Conservation (phyloP, 1,140 invertebrate genomes). For the Triops longicaudatus region DNA sequence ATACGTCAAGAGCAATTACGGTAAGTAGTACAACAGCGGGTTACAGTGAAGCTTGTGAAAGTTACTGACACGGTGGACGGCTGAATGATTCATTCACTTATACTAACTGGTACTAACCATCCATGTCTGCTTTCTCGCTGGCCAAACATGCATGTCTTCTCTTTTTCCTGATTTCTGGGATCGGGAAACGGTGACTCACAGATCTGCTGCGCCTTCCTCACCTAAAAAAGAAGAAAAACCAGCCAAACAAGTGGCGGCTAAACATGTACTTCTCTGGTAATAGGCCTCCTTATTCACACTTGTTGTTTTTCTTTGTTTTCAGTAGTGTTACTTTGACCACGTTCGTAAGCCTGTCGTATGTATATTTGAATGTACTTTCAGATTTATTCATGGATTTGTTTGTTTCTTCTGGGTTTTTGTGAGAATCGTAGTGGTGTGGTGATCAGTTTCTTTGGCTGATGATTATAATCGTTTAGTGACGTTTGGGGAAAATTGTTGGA, state of each 20-base stretch:
- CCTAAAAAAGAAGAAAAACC: slow-evolving; percentile 7
- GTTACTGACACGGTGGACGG: background rate
- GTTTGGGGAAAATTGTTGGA: slow-evolving; percentile 82
- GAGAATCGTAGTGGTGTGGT: background rate
- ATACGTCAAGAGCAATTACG: slow-evolving; percentile 76
- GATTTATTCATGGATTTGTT: background rate
- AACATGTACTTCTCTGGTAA: background rate
- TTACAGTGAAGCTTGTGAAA: no score
- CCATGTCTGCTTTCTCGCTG: background rate
- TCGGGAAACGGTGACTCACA: slow-evolving; percentile 10
- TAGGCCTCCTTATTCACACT: background rate
- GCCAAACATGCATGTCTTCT: background rate
- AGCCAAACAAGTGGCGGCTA: background rate
- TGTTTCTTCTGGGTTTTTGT: background rate
- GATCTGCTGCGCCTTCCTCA: background rate
- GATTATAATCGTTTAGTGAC: slow-evolving; percentile 45
- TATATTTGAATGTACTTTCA: background rate
- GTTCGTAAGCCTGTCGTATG: no score
- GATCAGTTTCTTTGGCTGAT: background rate
- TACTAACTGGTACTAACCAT: background rate
- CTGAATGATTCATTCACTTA: background rate
- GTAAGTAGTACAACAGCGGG: no score
- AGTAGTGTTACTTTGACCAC: no score
- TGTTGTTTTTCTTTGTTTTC: background rate
- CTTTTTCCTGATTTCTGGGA: background rate